A percentile compares a stretch with the other conserved stretches of the same genome.
These are phyloP conservation scores for Melangyna quadrimaculata DNA, from an alignment of 2,888 invertebrate species.

Conservation along the genomic window DNA sequence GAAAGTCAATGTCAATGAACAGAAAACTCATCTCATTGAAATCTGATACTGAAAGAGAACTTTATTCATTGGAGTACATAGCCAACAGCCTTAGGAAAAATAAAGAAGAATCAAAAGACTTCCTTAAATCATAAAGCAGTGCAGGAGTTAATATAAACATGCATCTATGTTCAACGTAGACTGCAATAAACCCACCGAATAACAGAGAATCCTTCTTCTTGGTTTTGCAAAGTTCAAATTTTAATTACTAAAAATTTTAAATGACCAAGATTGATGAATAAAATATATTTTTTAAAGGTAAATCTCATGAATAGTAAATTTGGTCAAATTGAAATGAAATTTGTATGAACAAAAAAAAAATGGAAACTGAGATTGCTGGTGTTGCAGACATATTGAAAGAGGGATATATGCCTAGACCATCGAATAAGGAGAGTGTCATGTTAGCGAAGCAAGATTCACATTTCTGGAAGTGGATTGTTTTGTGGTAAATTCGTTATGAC, in stretches of 20 bases:
- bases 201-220: background rate
- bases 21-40: background rate
- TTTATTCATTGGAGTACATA: background rate
- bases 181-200: background rate
- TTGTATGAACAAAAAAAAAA: background rate
- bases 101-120: background rate
- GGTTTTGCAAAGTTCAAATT: background rate
- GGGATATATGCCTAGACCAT: too few species aligned
- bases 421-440: too few species aligned
- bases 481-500: too few species aligned
- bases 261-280: background rate
- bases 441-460: too few species aligned
- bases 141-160: background rate
- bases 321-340: background rate
- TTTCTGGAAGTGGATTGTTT: too few species aligned
- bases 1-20: background rate
- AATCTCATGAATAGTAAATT: background rate
- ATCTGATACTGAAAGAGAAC: background rate
- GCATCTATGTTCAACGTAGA: background rate
- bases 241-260: background rate
- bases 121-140: background rate
- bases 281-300: background rate
- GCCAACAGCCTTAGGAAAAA: background rate
- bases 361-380: background rate
- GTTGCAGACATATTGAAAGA: background rate